Evolutionary conservation across 2,888 invertebrate species (phyloP), one percentile per base, ranked within the genome.

Genomic region (Eurois occulta): DNA sequence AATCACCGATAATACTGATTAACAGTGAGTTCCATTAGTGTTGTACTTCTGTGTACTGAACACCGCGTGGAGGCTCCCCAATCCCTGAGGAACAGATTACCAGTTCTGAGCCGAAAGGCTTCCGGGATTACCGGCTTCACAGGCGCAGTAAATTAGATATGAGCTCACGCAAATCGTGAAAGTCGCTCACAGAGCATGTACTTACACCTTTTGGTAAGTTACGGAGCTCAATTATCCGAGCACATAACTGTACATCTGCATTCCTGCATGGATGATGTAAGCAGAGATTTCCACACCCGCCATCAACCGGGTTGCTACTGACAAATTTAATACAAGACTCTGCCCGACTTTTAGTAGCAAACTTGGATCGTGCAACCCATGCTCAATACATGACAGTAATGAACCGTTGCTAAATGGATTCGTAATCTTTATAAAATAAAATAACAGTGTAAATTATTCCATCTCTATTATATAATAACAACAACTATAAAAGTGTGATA

Each of bases 1-100:
- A 69, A 69, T 24, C 11, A 16, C n/a, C 5, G 3, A 7, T 58
- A 69, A 58, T 65, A 64, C 43, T 58, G 3, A 21, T 43, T 41
- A 58, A 48, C 28, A 28, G 43, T 32, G 3, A 43, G 46, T 52
- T 80, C 75, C 62, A 68, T 75, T 68, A 71, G 52, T 41, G 46
- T 24, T 18, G 16, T 58, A 46, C 38, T 58, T 69, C 32, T 84
- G 58, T 78, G 38, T 52, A 24, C 58, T 38, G 48, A 28, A 18
- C 28, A n/a, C 16, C 13, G 28, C 65, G 35, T 21, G 43, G n/a
- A 48, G 24, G 72, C 46, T 75, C 72, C 80, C 79, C 16, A 48
- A 11, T 75, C 85, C 84, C 85, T 8, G 66, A n/a, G 77, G 85
- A 76, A 70, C 66, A 67, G 72, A 62, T 85, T 73, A 81, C 72